phyloP scores from a whole-genome alignment of 2,113 vertebrate genomes.

The Anguilla japonica region DNA sequence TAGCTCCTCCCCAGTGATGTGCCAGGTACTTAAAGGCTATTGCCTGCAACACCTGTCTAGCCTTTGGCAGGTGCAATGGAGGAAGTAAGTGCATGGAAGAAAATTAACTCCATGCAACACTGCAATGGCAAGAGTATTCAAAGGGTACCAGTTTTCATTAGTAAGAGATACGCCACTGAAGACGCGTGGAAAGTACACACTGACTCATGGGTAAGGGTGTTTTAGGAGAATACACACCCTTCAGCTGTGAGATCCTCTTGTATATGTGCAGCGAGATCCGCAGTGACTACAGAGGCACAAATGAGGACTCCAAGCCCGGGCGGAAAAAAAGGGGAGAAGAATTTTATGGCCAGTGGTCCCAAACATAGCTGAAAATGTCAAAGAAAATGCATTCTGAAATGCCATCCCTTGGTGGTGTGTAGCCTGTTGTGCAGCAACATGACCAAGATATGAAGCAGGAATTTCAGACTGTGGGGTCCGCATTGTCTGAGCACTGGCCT shows the following conservation, averaged over 20 bases:
- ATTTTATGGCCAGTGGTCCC: conserved; percentile 62
- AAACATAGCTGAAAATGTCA: conserved; percentile 55
- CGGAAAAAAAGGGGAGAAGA: neutral
- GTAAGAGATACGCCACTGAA: neutral
- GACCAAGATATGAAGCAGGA: conserved; percentile 43
- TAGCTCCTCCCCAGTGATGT: neutral
- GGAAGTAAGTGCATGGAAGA: too few relatives aligned
- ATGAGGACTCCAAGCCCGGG: neutral
- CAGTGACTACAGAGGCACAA: neutral
- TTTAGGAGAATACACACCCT: neutral
- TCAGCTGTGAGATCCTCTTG: neutral
- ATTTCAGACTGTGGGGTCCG: conserved; percentile 65
- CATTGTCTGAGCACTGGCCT: conserved; percentile 62
- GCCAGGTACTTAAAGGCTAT: too few relatives aligned
- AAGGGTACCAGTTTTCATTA: neutral
- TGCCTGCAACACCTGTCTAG: too few relatives aligned
- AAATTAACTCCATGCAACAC: too few relatives aligned
- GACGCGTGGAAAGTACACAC: neutral
- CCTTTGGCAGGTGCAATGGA: too few relatives aligned
- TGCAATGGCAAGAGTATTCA: neutral
- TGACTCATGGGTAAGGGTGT: neutral
- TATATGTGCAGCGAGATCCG: neutral
- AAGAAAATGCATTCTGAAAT: conserved; percentile 55
- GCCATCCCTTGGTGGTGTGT: conserved; percentile 55
- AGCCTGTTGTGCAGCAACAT: conserved; percentile 14